Evolutionary conservation across 2,113 vertebrate species (phyloP).

Genomic region (Mionectes macconnelli): DNA sequence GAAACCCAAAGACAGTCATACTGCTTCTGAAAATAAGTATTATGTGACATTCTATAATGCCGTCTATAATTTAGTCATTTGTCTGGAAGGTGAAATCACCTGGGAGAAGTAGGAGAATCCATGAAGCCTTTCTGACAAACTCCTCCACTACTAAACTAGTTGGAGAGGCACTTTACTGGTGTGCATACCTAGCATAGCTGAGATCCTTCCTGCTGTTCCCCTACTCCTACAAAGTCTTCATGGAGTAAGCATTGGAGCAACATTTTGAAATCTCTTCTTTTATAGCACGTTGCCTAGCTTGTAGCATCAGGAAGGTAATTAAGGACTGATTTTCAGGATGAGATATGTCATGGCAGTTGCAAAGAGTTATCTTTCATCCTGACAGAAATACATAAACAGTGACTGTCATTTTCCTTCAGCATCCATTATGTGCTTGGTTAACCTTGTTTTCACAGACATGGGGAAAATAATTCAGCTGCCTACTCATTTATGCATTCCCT

Average conservation of each 20-base stretch:
- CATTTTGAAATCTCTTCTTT: not conserved
- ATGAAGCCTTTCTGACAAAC: not conserved
- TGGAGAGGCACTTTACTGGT: not conserved
- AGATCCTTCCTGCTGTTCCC: not conserved
- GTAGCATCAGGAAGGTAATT: not conserved
- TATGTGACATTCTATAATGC: not conserved
- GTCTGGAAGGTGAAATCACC: not conserved
- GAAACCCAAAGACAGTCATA: not conserved
- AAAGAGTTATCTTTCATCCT: not conserved
- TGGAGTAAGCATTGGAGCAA: not conserved
- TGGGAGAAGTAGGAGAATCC: not conserved
- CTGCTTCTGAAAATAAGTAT: not conserved
- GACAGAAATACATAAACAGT: not conserved
- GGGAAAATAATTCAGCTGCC: not conserved
- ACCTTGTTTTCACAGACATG: not conserved
- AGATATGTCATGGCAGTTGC: not conserved
- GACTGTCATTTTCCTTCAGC: not conserved
- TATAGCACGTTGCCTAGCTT: accelerated
- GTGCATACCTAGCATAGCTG: not conserved
- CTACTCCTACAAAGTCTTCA: not conserved
- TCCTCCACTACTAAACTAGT: not conserved
- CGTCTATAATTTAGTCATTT: not conserved
- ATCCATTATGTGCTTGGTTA: not conserved
- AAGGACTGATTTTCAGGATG: not conserved
- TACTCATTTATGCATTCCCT: not conserved